Evolutionary conservation across 2,113 vertebrate genomes (phyloP), one percentile per base, ranked within the genome.

Genomic region (Nannobrachium achirus): DNA sequence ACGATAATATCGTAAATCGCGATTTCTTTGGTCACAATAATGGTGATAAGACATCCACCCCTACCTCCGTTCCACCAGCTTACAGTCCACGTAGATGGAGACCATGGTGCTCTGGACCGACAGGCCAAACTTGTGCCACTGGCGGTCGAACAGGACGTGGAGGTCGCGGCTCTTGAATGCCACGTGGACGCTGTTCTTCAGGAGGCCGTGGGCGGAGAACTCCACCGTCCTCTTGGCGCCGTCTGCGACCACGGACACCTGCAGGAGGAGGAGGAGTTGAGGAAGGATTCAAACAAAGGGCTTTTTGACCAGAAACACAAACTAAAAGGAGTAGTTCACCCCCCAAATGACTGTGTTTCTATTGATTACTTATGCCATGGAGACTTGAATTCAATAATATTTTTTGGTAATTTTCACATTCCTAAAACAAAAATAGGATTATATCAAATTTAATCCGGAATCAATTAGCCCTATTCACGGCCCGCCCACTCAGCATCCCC

Each of bases 61-160:
- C 25, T 33, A 33, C 25, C 88, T 92, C 62, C 93, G 93, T 71
- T 96, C 96, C 81, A 96, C 92, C 71, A 98, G 91, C 79, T 91
- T 94, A 85, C 98, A 99, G 89, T 98, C 96, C 88, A 97, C 75
- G 78, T 96, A 97, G 69, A 99, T 81, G 63, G 95, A 94, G 75
- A 98, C 86, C 1, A 91, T 87, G 70, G 81, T 91, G 20, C 88
- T 89, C 75, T 96, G 93, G 9, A 98, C 86, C 7, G 92, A 91
- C 68, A 99, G 71, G 83, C 95, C 91, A 85, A 99, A 91, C 86
- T 96, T 98, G 92, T 98, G 98, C 96, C 97, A 99, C 73, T 97
- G 96, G 15, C 96, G 95, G 86, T 99, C 95, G 79, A 98, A 99
- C 64, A 99, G 92, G 74, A 85, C 76, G 66, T 95, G 95, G 25